These are phyloP conservation scores for Anoplolepis gracilipes DNA, from an alignment of 1,140 invertebrate genomes.

Conservation along the genomic window DNA sequence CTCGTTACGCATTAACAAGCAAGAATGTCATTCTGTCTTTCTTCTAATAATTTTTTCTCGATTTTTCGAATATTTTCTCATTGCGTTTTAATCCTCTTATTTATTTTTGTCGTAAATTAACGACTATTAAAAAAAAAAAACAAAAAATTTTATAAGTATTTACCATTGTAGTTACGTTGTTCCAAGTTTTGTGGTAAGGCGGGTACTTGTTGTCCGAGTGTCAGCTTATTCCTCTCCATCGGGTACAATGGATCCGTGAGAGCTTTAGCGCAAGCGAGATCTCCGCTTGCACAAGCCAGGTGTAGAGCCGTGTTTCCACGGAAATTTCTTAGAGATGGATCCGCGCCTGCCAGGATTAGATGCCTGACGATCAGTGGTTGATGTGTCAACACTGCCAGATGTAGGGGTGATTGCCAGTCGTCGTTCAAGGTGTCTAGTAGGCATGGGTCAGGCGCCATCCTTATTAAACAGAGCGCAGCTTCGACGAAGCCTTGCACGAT, in stretches of 20 bases:
- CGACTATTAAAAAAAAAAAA: not conserved
- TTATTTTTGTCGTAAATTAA: not conserved
- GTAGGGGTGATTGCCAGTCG: constrained; percentile 89
- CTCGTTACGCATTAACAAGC: not conserved
- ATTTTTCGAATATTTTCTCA: not conserved
- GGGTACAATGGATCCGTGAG: constrained; percentile 88
- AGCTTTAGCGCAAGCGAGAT: constrained; percentile 88
- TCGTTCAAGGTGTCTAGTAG: constrained; percentile 90
- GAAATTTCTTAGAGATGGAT: constrained; percentile 87
- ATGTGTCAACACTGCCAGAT: constrained; percentile 91
- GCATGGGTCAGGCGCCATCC: constrained; percentile 89
- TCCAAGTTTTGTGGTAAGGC: constrained; percentile 88
- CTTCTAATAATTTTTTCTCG: not conserved
- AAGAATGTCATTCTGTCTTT: not conserved
- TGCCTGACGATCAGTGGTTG: constrained; percentile 89
- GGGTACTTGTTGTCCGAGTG: constrained; percentile 79
- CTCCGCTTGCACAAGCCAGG: constrained; percentile 88
- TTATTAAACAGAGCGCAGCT: constrained; percentile 88
- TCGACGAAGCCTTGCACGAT: constrained; percentile 90
- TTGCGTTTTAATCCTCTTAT: not conserved
- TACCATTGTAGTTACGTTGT: constrained; percentile 93
- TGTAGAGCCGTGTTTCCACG: constrained; percentile 91
- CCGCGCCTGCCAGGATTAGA: constrained; percentile 90
- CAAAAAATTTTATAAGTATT: too few relatives aligned
- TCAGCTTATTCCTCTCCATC: constrained; percentile 85